Evolutionary conservation across 2,888 invertebrate species (phyloP).

Genomic region (Neuroscelio doddi): DNA sequence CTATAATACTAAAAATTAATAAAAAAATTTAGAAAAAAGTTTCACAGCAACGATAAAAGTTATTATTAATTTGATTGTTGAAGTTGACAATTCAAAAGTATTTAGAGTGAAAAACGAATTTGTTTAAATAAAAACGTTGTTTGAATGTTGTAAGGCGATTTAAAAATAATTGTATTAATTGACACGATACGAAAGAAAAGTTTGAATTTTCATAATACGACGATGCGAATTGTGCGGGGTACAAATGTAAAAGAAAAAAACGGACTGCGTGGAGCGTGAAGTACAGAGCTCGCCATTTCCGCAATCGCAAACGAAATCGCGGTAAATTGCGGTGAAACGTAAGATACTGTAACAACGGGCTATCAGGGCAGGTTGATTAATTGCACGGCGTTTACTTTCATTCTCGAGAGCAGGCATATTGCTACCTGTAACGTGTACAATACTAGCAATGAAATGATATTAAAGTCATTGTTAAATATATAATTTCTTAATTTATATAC

Average conservation of each 20-base stretch:
- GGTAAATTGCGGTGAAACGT: conserved; percentile 44
- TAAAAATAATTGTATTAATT: conserved; percentile 27
- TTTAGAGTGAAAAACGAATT: too few relatives aligned
- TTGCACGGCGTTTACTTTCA: conserved; percentile 38
- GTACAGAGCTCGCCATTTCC: conserved; percentile 34
- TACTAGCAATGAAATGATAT: neutral
- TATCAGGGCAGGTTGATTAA: conserved; percentile 45
- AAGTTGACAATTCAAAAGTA: too few relatives aligned
- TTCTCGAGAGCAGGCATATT: conserved; percentile 16
- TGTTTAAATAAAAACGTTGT: too few relatives aligned
- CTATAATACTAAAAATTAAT: too few relatives aligned
- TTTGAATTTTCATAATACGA: too few relatives aligned
- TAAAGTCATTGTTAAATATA: neutral
- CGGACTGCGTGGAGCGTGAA: conserved; percentile 35
- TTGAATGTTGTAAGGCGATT: too few relatives aligned
- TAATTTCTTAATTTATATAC: too few relatives aligned
- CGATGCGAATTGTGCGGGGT: conserved; percentile 33
- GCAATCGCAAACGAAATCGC: conserved; percentile 39
- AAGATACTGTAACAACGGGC: conserved; percentile 42
- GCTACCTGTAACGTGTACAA: neutral
- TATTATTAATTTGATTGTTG: too few relatives aligned
- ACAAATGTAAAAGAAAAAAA: conserved; percentile 12
- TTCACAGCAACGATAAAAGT: too few relatives aligned
- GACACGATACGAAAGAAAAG: conserved; percentile 12
- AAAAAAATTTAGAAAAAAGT: too few relatives aligned